Evolutionary conservation across 1,140 invertebrate species (phyloP).

Genomic region (Drosophila simulans): DNA sequence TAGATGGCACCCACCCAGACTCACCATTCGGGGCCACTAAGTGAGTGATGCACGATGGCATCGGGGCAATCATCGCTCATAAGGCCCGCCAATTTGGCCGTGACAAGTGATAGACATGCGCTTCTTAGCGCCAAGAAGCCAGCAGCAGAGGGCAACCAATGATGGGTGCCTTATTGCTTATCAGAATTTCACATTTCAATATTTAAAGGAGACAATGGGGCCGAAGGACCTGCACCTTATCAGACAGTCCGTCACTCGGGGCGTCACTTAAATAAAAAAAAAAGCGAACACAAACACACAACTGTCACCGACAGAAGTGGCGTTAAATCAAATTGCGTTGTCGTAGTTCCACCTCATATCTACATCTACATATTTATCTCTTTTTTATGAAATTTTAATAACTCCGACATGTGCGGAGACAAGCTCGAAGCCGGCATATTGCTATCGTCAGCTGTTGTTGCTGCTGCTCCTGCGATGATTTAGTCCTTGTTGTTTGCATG

Average conservation of each 20-base stretch:
- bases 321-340: slow-evolving; percentile 65
- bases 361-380: background rate
- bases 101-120: slow-evolving; percentile 76
- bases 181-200: slow-evolving; percentile 53
- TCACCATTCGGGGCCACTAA: background rate
- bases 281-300: slow-evolving; percentile 20
- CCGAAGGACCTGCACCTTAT: slow-evolving; percentile 41
- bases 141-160: slow-evolving; percentile 39
- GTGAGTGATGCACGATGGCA: slow-evolving; percentile 67
- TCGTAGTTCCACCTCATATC: background rate
- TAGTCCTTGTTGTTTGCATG: slow-evolving; percentile 10
- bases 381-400: slow-evolving; percentile 82
- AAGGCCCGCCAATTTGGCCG: slow-evolving; percentile 72
- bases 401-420: slow-evolving; percentile 62
- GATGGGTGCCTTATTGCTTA: slow-evolving; percentile 47
- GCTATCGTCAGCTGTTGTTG: slow-evolving; percentile 45
- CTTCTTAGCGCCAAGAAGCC: slow-evolving; percentile 32
- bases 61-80: slow-evolving; percentile 73
- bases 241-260: slow-evolving; percentile 55
- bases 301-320: slow-evolving; percentile 62
- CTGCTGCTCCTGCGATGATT: slow-evolving; percentile 4
- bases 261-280: slow-evolving; percentile 33
- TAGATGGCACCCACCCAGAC: slow-evolving; percentile 24
- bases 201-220: slow-evolving; percentile 58
- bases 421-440: slow-evolving; percentile 45